Conservation (phyloP, 2,797 vertebrate species). For the Crocidura indochinensis region DNA sequence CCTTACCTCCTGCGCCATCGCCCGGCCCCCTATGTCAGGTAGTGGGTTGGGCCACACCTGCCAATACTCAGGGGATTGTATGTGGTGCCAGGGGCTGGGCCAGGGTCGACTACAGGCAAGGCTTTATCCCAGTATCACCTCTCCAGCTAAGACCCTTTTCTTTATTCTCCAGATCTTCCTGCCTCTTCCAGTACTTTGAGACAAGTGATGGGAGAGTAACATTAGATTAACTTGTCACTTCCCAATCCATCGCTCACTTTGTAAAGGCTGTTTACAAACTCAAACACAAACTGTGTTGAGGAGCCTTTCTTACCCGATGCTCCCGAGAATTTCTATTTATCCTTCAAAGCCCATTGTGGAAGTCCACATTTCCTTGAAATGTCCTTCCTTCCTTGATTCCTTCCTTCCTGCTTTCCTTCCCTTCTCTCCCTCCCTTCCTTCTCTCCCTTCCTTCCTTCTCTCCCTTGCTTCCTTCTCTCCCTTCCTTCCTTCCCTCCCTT, state of each 20-base stretch:
- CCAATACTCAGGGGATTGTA: too few species aligned
- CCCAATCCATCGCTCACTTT: not conserved
- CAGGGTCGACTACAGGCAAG: too few species aligned
- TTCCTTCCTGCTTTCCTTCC: not conserved
- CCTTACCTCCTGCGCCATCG: too few species aligned
- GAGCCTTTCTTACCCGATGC: not conserved
- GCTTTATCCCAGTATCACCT: too few species aligned
- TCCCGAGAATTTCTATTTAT: conserved; percentile 19
- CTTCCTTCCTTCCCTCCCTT: too few species aligned
- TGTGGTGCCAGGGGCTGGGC: too few species aligned
- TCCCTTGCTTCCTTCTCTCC: not conserved
- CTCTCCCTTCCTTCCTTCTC: not conserved
- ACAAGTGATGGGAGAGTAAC: not conserved
- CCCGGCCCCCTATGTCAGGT: not conserved
- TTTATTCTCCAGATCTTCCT: not conserved
- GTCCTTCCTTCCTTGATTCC: not conserved
- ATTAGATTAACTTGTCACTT: not conserved
- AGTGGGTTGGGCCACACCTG: too few species aligned
- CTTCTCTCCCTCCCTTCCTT: too few species aligned
- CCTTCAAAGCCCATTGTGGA: conserved; percentile 60
- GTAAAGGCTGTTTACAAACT: not conserved
- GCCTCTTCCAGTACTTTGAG: not conserved
- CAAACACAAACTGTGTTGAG: not conserved
- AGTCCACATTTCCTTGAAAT: conserved; percentile 34
- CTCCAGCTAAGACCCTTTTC: not conserved